Evolutionary conservation across 2,113 vertebrate species (phyloP), one percentile per base, ranked within the genome.

Genomic region (Emydura subglobosa): DNA sequence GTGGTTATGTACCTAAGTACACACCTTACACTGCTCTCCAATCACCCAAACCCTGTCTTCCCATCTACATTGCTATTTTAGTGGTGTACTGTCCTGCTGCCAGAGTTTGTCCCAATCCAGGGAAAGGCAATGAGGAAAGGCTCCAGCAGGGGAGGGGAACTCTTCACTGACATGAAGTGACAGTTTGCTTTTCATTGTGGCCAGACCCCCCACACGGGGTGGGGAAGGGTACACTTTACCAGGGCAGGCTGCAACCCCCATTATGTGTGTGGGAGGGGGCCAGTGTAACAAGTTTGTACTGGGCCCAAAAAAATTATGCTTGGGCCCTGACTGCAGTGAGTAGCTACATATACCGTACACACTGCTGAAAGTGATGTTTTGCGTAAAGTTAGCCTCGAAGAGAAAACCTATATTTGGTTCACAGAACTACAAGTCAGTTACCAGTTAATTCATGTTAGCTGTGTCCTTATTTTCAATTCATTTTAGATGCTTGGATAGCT

Each of bases 391-490:
- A 31, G 31, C 0, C 0, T 29, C 47, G 3, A 53, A 34, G 10
- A 57, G 39, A 29, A n/a, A 92, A 87, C 65, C 29, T 83, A 13
- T 4, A 0, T 74, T 91, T 92, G 78, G 74, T 89, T 93, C 17
- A 87, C 31, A 53, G 6, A 82, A 68, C 72, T 87, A 80, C 65
- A 76, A 1, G 29, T 5, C 3, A 86, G 13, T 80, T 92, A 76
- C 4, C 9, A 83, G 57, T 68, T 80, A 68, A 95, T 53, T 17
- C 94, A 47, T 80, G n/a, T 49, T 82, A 87, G 74, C 85, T 92
- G 83, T 27, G 82, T 10, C 4, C 55, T 51, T 68, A 17, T 10
- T 89, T 91, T 85, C 39, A n/a, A 95, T 84, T 93, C 47, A 16
- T 90, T 93, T 92, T 19, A 57, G 51, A 74, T 68, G 34, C 7